Percentiles rank a stretch among this genome's conserved stretches.
Conservation (phyloP, 2,113 vertebrate genomes). For the Chaenogobius annularis region DNA sequence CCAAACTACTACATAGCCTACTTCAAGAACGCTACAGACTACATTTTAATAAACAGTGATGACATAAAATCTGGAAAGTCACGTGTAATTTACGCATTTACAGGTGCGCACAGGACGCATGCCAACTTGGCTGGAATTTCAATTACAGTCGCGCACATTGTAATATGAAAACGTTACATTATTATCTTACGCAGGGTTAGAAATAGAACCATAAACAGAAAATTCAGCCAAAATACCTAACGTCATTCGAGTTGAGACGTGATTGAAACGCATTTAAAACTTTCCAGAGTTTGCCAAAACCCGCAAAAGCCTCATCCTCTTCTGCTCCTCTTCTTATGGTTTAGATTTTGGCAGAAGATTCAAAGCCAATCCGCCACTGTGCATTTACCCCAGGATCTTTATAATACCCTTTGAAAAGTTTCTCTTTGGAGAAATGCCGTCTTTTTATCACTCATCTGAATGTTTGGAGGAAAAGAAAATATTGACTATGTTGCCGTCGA, state of each 20-base stretch:
- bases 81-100: not conserved
- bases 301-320: constrained; percentile 60
- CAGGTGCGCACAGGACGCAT: not conserved
- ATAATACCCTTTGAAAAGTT: constrained; percentile 29
- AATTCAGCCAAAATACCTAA: constrained; percentile 49
- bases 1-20: not conserved
- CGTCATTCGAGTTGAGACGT: constrained; percentile 62
- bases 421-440: not conserved
- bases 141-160: not conserved
- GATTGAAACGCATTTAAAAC: constrained; percentile 68
- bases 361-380: constrained; percentile 65
- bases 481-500: too few species aligned
- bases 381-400: constrained; percentile 33
- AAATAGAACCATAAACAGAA: not conserved
- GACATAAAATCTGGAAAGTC: not conserved
- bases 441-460: not conserved
- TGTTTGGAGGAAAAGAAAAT: not conserved
- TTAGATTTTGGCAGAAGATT: constrained; percentile 59
- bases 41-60: not conserved
- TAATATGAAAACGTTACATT: not conserved
- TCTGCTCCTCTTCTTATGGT: constrained; percentile 22
- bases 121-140: not conserved
- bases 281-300: constrained; percentile 69
- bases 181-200: not conserved
- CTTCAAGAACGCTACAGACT: too few species aligned